These are phyloP conservation scores for Mechanitis messenoides DNA, from an alignment of 2,888 invertebrate genomes.

Conservation along the genomic window DNA sequence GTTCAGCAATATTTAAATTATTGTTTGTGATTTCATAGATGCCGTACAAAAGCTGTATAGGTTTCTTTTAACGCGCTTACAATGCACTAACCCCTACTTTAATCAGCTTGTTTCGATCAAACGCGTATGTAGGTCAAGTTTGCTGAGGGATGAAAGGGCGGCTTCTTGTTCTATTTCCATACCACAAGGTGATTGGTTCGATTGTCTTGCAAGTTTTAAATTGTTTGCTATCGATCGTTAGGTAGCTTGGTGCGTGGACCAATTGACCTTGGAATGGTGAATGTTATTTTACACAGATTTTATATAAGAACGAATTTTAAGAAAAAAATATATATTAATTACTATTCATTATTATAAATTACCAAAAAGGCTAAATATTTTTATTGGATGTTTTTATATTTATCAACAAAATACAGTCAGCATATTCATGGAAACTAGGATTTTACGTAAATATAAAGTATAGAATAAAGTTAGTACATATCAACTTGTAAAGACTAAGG, in stretches of 20 bases:
- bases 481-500: too few species aligned
- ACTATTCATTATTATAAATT: too few species aligned
- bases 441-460: too few species aligned
- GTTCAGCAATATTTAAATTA: too few species aligned
- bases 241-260: background rate
- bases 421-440: too few species aligned
- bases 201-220: constrained; percentile 10
- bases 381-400: too few species aligned
- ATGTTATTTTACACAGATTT: too few species aligned
- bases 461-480: too few species aligned
- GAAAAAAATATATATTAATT: too few species aligned
- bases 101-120: constrained; percentile 35
- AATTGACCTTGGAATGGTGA: background rate
- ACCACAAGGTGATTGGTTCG: constrained; percentile 16
- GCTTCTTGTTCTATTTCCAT: constrained; percentile 24
- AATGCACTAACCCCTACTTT: constrained; percentile 27
- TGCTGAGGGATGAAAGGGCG: constrained; percentile 27
- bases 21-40: constrained; percentile 23
- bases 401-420: too few species aligned
- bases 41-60: constrained; percentile 17
- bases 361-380: too few species aligned
- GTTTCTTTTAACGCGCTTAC: constrained; percentile 27
- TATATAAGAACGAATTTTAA: too few species aligned
- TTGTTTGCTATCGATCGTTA: constrained; percentile 7
- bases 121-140: constrained; percentile 35